These are phyloP conservation scores for Eulimnadia texana DNA, from an alignment of 1,140 invertebrate species.

Conservation along the genomic window DNA sequence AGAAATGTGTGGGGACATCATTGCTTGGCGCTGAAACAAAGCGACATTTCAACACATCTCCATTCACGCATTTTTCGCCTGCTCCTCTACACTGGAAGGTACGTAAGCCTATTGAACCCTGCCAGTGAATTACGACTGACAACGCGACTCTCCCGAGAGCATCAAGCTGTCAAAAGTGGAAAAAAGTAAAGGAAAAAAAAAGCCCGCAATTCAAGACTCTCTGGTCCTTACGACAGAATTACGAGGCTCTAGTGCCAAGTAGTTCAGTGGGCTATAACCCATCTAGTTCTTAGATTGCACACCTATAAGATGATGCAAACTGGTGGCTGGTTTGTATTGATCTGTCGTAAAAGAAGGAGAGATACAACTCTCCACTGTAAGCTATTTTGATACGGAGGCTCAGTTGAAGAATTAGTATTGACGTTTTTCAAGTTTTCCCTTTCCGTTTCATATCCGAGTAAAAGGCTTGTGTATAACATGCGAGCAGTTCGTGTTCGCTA, in stretches of 20 bases:
- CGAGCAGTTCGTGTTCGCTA: neutral
- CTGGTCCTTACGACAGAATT: neutral
- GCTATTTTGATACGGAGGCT: neutral
- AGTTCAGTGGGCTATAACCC: too few species aligned
- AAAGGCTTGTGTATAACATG: neutral
- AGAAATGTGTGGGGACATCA: conserved; percentile 12
- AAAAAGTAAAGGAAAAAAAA: neutral
- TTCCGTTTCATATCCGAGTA: neutral
- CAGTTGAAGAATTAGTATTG: neutral
- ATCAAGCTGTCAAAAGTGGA: neutral
- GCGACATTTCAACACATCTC: too few species aligned
- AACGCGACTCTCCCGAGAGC: neutral
- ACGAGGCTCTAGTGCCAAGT: neutral
- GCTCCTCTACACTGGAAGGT: too few species aligned
- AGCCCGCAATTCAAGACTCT: neutral
- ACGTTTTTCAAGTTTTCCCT: neutral
- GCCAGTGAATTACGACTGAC: neutral
- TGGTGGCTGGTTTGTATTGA: too few species aligned
- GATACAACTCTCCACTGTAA: too few species aligned
- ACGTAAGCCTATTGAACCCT: neutral
- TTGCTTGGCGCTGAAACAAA: conserved; percentile 1
- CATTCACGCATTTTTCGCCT: too few species aligned
- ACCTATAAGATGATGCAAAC: too few species aligned
- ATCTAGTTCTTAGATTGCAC: too few species aligned
- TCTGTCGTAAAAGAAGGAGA: neutral